Percentiles rank a stretch among this genome's conserved stretches.
These are phyloP conservation scores for Mungos mungo DNA, from an alignment of 2,113 vertebrate genomes.

Conservation along the genomic window DNA sequence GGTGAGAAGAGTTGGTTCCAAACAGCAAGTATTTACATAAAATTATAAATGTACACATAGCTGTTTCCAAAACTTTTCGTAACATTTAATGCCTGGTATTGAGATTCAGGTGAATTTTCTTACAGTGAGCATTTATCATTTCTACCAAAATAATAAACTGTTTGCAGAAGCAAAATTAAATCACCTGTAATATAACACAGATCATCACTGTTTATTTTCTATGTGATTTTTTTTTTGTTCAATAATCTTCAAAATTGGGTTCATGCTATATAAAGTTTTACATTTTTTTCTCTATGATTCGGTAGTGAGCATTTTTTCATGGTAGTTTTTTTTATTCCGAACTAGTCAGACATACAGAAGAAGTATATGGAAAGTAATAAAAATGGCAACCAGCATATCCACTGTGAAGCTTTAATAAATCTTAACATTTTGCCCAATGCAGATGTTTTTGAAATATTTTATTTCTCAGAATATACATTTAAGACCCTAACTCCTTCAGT, in stretches of 20 bases:
- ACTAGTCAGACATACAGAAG: background rate
- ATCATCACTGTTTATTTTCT: background rate
- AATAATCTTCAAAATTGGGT: background rate
- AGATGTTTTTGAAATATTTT: background rate
- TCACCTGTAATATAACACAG: background rate
- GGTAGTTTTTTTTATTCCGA: background rate
- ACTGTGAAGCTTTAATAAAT: background rate
- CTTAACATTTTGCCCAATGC: background rate
- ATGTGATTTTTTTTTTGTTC: background rate
- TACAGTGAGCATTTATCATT: background rate
- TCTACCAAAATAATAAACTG: constrained; percentile 18
- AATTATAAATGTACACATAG: background rate
- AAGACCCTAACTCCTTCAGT: background rate
- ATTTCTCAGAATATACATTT: constrained; percentile 12
- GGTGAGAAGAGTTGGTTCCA: constrained; percentile 36
- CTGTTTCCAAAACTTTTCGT: background rate
- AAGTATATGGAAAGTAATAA: background rate
- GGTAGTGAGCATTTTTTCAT: background rate
- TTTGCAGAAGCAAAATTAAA: background rate
- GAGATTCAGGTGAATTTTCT: background rate
- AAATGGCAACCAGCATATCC: background rate
- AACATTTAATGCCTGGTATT: background rate
- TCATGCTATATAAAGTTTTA: background rate
- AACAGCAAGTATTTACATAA: constrained; percentile 1
- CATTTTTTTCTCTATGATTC: background rate